Evolutionary conservation across 2,113 vertebrate genomes (phyloP).

Genomic region (Ceyx margarethae): DNA sequence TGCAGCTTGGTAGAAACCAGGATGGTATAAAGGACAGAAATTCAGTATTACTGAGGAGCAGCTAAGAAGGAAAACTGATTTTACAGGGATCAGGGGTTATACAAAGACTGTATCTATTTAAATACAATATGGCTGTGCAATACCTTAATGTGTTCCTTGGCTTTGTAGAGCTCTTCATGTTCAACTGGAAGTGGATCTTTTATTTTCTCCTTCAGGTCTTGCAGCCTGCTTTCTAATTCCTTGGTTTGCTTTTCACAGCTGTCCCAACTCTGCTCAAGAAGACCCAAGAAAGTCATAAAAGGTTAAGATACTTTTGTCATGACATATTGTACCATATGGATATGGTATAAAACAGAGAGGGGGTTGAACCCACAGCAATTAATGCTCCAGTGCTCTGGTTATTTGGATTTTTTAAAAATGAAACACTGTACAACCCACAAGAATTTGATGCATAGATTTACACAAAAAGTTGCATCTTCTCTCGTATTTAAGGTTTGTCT

Average conservation of each 20-base stretch:
- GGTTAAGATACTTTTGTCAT: neutral
- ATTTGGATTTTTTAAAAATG: neutral
- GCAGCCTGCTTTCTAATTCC: slow-evolving; percentile 71
- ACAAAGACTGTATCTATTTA: neutral
- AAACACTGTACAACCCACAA: neutral
- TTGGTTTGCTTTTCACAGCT: slow-evolving; percentile 75
- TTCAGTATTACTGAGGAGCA: neutral
- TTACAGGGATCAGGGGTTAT: neutral
- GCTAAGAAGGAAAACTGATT: neutral
- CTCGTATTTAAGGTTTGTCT: neutral
- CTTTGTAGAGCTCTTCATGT: slow-evolving; percentile 76
- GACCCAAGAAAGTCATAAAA: slow-evolving; percentile 2
- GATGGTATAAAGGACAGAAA: neutral
- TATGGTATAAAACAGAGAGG: neutral
- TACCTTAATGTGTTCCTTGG: slow-evolving; percentile 82
- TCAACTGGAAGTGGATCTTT: slow-evolving; percentile 77
- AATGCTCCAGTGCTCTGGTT: neutral
- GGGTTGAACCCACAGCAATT: neutral
- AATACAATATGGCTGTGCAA: neutral
- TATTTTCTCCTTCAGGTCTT: slow-evolving; percentile 73
- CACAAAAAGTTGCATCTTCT: neutral
- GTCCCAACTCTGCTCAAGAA: slow-evolving; percentile 82
- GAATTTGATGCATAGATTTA: neutral
- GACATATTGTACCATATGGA: neutral
- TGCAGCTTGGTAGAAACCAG: neutral